Evolutionary conservation across 2,113 vertebrate genomes (phyloP), one percentile per base, ranked within the genome.

Genomic region (Trachemys scripta): DNA sequence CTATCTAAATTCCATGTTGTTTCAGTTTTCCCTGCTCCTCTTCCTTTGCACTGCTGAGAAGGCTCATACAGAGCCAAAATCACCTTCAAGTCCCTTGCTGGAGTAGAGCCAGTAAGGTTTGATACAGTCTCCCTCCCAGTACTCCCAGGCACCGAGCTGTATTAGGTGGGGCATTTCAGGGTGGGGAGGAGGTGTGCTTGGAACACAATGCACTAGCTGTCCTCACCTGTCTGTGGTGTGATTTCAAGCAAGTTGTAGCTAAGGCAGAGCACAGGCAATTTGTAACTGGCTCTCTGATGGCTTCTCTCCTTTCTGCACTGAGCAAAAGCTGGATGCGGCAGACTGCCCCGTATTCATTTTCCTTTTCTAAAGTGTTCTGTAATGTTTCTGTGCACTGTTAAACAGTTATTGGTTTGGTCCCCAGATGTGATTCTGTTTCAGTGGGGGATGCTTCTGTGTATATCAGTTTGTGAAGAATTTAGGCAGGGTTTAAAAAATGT

Each of bases 231-330:
- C 31, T n/a, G 6, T 69, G 35, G 62, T 10, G 17, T 69, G 62
- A 69, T 17, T n/a, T n/a, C 35, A 69, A 69, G 90, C 75, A 95
- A 96, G 90, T 72, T 95, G 93, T 38, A 96, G 90, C 78, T 47
- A 95, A 75, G 89, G 59, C 24, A 94, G 76, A 94, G 85, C 87
- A 95, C 27, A 47, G 90, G 80, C 42, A 65, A n/a, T 69, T 31
- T 87, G 69, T 92, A 62, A 69, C 85, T 72, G 87, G 72, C 50
- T 84, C 76, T 95, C 56, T 84, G 94, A 80, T 88, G 14, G 45
- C 94, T 95, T 95, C 93, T 82, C n/a, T 20, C n/a, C 35, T 22
- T 38, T 93, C 83, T 92, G 85, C 82, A 96, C 35, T 38, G 45
- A 7, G 2, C 59, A 35, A 49, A 91, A 94, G 45, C 80, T 94